These are phyloP conservation scores for Andrena praecox DNA, from an alignment of 2,888 invertebrate species.

Conservation along the genomic window DNA sequence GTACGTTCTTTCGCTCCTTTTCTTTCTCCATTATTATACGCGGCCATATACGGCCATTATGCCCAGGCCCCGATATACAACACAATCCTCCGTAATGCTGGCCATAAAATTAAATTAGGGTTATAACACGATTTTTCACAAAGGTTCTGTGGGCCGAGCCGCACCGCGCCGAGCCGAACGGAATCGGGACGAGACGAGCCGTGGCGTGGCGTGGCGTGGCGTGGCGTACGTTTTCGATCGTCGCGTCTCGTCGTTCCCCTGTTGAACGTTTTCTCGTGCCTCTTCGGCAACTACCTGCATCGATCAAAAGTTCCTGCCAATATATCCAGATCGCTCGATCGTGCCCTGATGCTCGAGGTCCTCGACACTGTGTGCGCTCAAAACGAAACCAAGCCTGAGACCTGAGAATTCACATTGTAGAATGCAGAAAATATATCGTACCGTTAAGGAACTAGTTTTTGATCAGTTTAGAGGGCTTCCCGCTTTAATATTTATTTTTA, in stretches of 20 bases:
- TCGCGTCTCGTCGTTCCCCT: conserved; percentile 24
- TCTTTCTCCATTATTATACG: conserved; percentile 74
- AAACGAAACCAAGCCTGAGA: not conserved
- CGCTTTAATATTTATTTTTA: too few species aligned
- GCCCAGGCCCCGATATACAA: conserved; percentile 77
- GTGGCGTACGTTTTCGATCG: conserved; percentile 60
- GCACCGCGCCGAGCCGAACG: conserved; percentile 28
- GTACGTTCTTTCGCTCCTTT: conserved; percentile 37
- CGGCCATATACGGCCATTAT: conserved; percentile 75
- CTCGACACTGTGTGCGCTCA: conserved; percentile 15
- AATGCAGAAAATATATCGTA: too few species aligned
- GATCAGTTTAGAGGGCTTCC: too few species aligned
- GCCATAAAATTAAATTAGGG: conserved; percentile 85
- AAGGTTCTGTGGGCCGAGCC: conserved; percentile 78
- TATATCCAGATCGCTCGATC: conserved; percentile 66
- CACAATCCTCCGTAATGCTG: conserved; percentile 84
- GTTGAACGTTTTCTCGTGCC: conserved; percentile 52
- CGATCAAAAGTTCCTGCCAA: conserved; percentile 60
- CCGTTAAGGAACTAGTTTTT: too few species aligned
- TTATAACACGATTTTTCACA: conserved; percentile 85
- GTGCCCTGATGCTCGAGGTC: conserved; percentile 35
- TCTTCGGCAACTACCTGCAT: conserved; percentile 69
- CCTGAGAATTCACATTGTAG: too few species aligned
- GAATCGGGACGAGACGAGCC: conserved; percentile 27
- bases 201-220: conserved; percentile 2